Base-by-base conservation (phyloP, 2,888 invertebrate genomes). In the Resseliella maxima region DNA sequence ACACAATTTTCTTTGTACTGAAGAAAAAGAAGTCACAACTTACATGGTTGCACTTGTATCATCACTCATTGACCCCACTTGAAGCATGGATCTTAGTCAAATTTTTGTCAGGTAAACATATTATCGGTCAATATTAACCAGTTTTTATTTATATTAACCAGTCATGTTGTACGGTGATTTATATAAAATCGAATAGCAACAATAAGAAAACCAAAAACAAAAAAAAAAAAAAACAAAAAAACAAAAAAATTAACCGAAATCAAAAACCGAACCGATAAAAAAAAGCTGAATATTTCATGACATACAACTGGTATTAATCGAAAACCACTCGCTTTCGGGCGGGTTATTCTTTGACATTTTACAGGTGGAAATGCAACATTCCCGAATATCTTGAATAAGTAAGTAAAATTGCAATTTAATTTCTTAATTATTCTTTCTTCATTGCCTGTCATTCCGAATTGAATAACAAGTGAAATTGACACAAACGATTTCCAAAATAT, bases 11-110 rank as follows among this genome's bases (percentile, higher is more conserved):
- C 93, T 98, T 98, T 92, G 96, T 98, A 81, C 92, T 98, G 89
- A 93, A 98, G 86, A 98, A 98, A 92, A 98, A 98, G 90, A 94
- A 96, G 87, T 93, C 94, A 50, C 98, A 98, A 92, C 95, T 98
- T 86, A 95, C 96, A 0, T 96, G 96, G 91, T 93, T 98, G 87
- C 98, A 98, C 90, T 93, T 98, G 89, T 97, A 98, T 90, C 98
- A 98, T 90, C 98, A 98, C 90, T 97, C 97, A 0, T 94, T 97
- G 87, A 98, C 98, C 95, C 97, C 98, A 0, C 93, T 97, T 92
- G 95, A 96, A 89, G 96, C 97, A 86, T 98, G 98, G 98, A 96
- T 96, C 86, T 95, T 95, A 41, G 96, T 97, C 18, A 97, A 97
- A 90, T 98, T 96, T 90, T 94, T 94, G 89, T 93, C 94, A 88